A percentile compares a stretch with the other conserved stretches of the same genome.
phyloP scores from a whole-genome alignment of 2,797 vertebrate species.

The Crenuchus spilurus region DNA sequence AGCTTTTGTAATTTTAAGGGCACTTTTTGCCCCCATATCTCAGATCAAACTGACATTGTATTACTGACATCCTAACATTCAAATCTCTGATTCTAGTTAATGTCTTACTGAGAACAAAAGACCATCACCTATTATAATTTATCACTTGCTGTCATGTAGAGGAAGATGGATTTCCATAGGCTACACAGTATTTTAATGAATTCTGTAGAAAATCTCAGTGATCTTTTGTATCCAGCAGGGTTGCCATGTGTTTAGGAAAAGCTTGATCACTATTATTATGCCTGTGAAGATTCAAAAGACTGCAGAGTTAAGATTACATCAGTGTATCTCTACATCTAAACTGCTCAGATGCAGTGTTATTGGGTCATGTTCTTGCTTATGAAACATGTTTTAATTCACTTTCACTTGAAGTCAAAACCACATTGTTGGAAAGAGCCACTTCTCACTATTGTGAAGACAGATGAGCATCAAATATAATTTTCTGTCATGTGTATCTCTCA shows the following conservation, averaged over 20 bases:
- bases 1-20: no score
- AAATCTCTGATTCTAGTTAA: slow-evolving; percentile 7
- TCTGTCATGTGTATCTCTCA: neutral
- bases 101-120: neutral
- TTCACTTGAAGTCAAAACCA: neutral
- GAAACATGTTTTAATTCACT: neutral
- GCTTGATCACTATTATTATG: neutral
- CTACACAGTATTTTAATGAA: neutral
- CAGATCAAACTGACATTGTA: no score
- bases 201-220: neutral
- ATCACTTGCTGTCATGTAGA: neutral
- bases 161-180: neutral
- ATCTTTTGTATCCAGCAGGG: neutral
- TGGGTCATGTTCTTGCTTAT: neutral
- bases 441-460: neutral
- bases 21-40: no score
- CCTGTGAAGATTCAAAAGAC: neutral
- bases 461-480: neutral
- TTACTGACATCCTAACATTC: no score
- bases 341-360: neutral
- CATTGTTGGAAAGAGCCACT: neutral
- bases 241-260: neutral
- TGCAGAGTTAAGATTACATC: neutral
- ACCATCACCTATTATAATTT: neutral
- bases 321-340: neutral